Evolutionary conservation across 2,888 invertebrate genomes (phyloP), one percentile per base, ranked within the genome.

Genomic region (Aleiodes leptofemur): DNA sequence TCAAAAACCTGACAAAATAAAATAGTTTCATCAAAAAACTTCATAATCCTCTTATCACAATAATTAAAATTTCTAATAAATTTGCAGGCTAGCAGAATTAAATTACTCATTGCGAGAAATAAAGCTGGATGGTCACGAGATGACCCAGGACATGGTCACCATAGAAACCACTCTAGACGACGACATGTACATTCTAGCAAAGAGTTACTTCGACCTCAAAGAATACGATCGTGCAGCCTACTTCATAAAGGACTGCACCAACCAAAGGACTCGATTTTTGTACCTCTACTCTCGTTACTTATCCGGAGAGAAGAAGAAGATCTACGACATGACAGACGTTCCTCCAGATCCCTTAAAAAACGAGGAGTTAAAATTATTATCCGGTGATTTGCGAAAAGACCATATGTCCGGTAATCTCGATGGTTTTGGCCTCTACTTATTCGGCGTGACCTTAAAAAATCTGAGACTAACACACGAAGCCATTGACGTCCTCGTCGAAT

Each of bases 161-260:
- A 88, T 91, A 7, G 91, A 92, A 64, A 88, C 90, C 8, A 90
- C 90, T 34, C 92, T 94, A 74, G 95, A 96, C 82, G 91, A 92
- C 78, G 95, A 96, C 85, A 90, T 91, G 31, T 97, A 96, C 87
- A 91, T 92, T 55, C 88, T 97, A 80, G 96, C 96, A 0, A 97
- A 96, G 88, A 94, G 95, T 78, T 97, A 96, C 88, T 97, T 97
- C 86, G 97, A 98, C 90, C 91, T 95, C 59, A 95, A 96, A 82
- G 98, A 98, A 89, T 98, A 97, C 88, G 97, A 97, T 84, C 92
- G 96, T 85, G 95, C 96, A 73, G 95, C 96, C 0, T 94, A 94
- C 90, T 96, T 96, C 85, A 91, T 96, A 7, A 93, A 94, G 82
- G 92, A 93, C 76, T 94, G 94, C 82, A 91, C 91, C 55, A 94